phyloP scores from a whole-genome alignment of 2,797 vertebrate genomes.

The Neomorphus geoffroyi region DNA sequence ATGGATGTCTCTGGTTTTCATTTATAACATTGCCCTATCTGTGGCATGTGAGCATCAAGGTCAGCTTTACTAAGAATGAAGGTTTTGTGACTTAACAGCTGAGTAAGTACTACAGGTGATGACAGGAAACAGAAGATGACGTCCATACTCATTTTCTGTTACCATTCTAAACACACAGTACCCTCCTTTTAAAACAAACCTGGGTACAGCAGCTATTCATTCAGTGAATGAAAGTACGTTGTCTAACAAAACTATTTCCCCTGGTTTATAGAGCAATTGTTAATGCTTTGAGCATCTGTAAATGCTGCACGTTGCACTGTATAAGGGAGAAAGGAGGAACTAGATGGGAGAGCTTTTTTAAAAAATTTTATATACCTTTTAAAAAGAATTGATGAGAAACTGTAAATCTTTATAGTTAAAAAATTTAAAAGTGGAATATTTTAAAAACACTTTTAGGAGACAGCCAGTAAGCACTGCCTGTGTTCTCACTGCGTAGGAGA shows the following conservation, averaged over 20 bases:
- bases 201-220: not conserved
- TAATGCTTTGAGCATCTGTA: conserved; percentile 45
- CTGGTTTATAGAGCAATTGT: not conserved
- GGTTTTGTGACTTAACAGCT: not conserved
- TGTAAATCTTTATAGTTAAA: conserved; percentile 60
- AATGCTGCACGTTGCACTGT: not conserved
- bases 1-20: not conserved
- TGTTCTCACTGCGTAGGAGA: conserved; percentile 53
- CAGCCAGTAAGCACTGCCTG: conserved; percentile 46
- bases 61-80: not conserved
- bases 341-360: conserved; percentile 30
- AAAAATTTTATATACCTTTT: conserved; percentile 34
- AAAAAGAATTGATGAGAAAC: conserved; percentile 53
- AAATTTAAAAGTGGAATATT: conserved; percentile 62
- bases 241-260: not conserved
- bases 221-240: not conserved
- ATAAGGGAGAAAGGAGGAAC: conserved; percentile 1
- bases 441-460: conserved; percentile 37
- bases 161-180: not conserved
- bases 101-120: not conserved
- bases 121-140: not conserved
- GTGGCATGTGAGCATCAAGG: not conserved
- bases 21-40: not conserved
- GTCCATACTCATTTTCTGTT: not conserved
- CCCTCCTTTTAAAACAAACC: not conserved